These are phyloP conservation scores for Pinctada fucata DNA, from an alignment of 2,888 invertebrate species.

Conservation along the genomic window DNA sequence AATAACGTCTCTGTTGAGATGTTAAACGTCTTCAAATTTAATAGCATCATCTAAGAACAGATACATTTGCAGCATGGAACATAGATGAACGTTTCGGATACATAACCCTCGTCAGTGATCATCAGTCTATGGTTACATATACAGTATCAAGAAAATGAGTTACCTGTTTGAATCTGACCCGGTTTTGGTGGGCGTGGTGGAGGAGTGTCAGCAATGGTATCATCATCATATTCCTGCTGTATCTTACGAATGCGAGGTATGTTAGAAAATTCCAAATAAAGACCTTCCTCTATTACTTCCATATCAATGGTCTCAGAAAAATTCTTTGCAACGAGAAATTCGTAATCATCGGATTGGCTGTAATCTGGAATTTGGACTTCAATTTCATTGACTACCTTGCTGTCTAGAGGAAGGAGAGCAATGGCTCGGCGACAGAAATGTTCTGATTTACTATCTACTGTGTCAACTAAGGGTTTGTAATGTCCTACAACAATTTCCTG, in stretches of 20 bases:
- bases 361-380: constrained; percentile 28
- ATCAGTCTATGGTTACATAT: not conserved
- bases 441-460: not conserved
- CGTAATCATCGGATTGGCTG: constrained; percentile 23
- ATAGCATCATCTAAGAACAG: no score
- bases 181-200: constrained; percentile 19
- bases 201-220: not conserved
- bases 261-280: constrained; percentile 33
- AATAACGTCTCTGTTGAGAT: not conserved
- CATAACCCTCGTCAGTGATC: no score
- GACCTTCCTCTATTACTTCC: constrained; percentile 30
- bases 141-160: not conserved
- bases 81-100: not conserved
- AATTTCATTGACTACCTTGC: constrained; percentile 31
- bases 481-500: constrained; percentile 38
- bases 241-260: constrained; percentile 20
- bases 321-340: constrained; percentile 17
- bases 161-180: not conserved
- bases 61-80: no score
- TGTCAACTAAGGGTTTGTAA: constrained; percentile 16
- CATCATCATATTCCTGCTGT: not conserved
- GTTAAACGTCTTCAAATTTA: no score
- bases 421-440: constrained; percentile 16
- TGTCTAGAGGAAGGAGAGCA: constrained; percentile 32
- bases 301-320: constrained; percentile 26